Evolutionary conservation across 2,113 vertebrate species (phyloP).

Genomic region (Elephantulus edwardii): DNA sequence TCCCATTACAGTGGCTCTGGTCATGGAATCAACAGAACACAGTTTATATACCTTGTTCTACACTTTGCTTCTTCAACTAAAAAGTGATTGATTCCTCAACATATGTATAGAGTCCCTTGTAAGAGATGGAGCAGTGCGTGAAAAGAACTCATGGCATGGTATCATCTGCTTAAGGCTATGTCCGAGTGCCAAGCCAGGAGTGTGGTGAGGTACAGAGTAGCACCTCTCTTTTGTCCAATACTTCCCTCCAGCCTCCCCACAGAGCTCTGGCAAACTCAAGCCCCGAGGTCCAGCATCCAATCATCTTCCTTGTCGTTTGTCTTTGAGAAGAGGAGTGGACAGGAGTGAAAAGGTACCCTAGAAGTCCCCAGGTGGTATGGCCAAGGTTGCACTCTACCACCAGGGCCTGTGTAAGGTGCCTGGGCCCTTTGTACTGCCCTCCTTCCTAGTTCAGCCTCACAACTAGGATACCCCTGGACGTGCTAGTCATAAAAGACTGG

Average conservation of each 20-base stretch:
- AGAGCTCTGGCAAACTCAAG: neutral
- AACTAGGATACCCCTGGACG: accelerated
- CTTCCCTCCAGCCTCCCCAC: neutral
- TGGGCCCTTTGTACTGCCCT: neutral
- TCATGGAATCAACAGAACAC: neutral
- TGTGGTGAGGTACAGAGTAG: neutral
- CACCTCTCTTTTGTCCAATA: neutral
- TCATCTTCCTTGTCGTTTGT: neutral
- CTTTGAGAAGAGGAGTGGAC: neutral
- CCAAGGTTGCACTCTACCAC: neutral
- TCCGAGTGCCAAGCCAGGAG: neutral
- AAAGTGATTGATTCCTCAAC: too few relatives aligned
- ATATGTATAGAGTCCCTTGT: too few relatives aligned
- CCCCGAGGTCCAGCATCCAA: neutral
- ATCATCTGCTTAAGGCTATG: neutral
- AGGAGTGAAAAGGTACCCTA: neutral
- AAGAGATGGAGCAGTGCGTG: too few relatives aligned
- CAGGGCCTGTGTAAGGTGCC: neutral
- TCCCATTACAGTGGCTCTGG: neutral
- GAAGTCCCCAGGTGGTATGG: neutral
- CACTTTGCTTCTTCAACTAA: too few relatives aligned
- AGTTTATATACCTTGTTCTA: too few relatives aligned
- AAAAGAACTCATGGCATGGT: too few relatives aligned
- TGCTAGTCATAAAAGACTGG: neutral
- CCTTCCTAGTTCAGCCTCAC: neutral